A percentile compares a stretch with the other conserved stretches of the same genome.
Evolutionary conservation across 2,113 vertebrate species (phyloP).

Genomic region (Aspidoscelis tigris): DNA sequence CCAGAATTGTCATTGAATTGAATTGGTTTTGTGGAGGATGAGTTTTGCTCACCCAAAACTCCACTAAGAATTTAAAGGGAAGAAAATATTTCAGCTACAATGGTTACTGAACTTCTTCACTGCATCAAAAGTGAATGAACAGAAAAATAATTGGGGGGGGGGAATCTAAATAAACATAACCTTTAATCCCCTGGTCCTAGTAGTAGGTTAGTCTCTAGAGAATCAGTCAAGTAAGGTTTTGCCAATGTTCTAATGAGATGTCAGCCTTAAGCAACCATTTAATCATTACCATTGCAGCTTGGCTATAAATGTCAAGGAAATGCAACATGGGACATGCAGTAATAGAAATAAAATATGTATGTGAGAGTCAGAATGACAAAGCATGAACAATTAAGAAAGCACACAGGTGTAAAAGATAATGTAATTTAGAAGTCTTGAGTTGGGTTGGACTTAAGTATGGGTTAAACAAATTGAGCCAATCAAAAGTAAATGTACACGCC

Average conservation of each 20-base stretch:
- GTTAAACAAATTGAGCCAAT: no score
- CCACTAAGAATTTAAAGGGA: slow-evolving; percentile 1
- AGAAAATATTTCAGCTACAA: not conserved
- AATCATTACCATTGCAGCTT: not conserved
- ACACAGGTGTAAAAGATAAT: no score
- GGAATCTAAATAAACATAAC: slow-evolving; percentile 16
- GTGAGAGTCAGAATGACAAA: no score
- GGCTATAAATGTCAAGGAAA: no score
- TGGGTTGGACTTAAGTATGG: no score
- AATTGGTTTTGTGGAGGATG: not conserved
- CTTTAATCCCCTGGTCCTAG: slow-evolving; percentile 31
- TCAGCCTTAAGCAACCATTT: not conserved
- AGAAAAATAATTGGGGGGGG: not conserved
- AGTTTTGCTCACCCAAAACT: not conserved
- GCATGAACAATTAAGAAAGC: no score
- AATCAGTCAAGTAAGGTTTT: slow-evolving; percentile 18
- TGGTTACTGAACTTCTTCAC: not conserved
- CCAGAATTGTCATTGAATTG: not conserved
- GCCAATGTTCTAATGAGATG: slow-evolving; percentile 6
- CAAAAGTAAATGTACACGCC: no score
- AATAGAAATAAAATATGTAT: no score
- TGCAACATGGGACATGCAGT: no score
- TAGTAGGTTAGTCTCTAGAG: not conserved
- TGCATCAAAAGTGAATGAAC: not conserved
- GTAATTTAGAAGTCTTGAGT: no score